A percentile compares a stretch with the other conserved stretches of the same genome.
phyloP scores from a whole-genome alignment of 2,113 vertebrate species.

The Pangasianodon gigas region DNA sequence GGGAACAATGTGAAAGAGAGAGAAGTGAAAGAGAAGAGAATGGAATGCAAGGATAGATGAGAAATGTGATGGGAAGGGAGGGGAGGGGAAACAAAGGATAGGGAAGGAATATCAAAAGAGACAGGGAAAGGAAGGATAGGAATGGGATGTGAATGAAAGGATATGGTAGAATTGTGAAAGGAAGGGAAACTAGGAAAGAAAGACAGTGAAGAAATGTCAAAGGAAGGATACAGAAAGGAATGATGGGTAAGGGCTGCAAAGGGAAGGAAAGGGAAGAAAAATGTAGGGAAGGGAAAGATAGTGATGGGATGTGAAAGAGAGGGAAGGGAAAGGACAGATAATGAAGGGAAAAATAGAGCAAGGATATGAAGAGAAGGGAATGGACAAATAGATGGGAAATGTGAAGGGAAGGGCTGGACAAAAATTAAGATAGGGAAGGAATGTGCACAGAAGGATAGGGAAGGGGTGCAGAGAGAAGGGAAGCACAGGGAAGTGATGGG shows the following conservation, averaged over 20 bases:
- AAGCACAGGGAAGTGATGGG: background rate
- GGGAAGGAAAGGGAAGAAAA: background rate
- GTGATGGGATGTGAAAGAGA: background rate
- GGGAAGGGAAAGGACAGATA: background rate
- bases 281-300: background rate
- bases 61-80: background rate
- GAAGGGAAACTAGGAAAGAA: background rate
- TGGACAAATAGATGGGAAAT: background rate
- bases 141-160: background rate
- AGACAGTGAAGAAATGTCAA: background rate
- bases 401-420: no score
- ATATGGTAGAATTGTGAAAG: background rate
- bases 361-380: background rate
- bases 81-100: background rate
- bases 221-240: background rate
- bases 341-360: background rate
- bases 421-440: background rate
- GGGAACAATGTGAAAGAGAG: background rate
- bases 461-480: background rate
- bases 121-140: background rate
- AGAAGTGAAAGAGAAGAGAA: background rate
- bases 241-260: rapidly evolving
- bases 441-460: background rate
- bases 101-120: background rate
- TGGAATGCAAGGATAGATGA: background rate